Conservation (phyloP, 2,113 vertebrate genomes). For the Aythya baeri region DNA sequence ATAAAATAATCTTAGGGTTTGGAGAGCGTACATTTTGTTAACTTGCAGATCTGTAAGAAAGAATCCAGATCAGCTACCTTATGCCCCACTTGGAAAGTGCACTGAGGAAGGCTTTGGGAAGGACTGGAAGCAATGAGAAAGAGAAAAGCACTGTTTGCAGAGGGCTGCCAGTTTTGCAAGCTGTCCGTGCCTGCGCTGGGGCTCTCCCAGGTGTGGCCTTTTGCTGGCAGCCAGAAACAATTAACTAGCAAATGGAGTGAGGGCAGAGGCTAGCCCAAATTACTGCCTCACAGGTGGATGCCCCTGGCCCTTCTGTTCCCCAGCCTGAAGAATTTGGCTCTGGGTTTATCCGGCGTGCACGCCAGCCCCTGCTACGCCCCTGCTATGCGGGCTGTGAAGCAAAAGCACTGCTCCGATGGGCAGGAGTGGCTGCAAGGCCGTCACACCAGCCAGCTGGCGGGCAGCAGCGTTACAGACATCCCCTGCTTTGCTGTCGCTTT, state of each 20-base stretch:
- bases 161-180: background rate
- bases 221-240: background rate
- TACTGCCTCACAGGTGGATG: background rate
- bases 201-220: background rate
- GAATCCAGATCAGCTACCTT: background rate
- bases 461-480: background rate
- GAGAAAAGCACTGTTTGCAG: background rate
- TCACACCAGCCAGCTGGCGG: rapidly evolving
- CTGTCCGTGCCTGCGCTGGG: background rate
- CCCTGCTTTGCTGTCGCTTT: background rate
- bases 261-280: background rate
- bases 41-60: background rate
- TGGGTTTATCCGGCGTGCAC: background rate
- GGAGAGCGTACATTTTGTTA: background rate
- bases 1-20: background rate
- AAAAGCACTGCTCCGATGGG: background rate
- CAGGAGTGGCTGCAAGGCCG: background rate
- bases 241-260: background rate
- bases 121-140: background rate
- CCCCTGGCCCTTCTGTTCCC: background rate
- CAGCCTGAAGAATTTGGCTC: background rate
- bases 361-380: background rate
- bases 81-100: background rate
- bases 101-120: background rate
- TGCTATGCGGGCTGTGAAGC: rapidly evolving